phyloP scores from a whole-genome alignment of 2,113 vertebrate genomes.

The Cepphus grylle region DNA sequence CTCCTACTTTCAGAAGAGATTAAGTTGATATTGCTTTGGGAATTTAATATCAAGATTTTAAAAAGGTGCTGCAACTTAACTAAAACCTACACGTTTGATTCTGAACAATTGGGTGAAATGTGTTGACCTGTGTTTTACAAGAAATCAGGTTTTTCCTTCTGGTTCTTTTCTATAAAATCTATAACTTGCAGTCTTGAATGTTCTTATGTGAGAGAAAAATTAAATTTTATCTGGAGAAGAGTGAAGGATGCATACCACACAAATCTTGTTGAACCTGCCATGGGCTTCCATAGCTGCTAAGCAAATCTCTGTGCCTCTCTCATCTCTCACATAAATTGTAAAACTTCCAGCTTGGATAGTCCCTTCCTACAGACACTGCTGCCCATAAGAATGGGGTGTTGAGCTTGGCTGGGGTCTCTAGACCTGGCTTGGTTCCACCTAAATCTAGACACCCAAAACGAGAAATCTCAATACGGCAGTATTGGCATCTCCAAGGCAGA shows the following conservation, averaged over 20 bases:
- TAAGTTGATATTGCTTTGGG: background rate
- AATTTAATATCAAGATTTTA: background rate
- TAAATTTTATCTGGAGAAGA: background rate
- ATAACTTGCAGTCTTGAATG: background rate
- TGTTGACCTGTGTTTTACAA: background rate
- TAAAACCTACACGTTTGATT: background rate
- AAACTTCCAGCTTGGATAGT: background rate
- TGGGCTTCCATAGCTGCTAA: background rate
- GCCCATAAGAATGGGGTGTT: background rate
- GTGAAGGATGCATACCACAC: background rate
- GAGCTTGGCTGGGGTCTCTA: background rate
- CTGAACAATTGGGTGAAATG: background rate
- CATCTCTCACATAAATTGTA: background rate
- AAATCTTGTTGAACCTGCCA: background rate
- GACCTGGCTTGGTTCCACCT: background rate
- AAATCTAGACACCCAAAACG: background rate
- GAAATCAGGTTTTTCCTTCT: background rate
- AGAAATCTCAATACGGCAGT: background rate
- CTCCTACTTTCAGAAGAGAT: background rate
- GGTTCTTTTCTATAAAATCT: background rate
- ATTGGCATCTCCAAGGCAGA: background rate
- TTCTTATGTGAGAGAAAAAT: background rate
- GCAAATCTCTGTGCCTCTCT: background rate
- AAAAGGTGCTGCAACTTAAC: background rate
- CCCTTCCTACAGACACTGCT: background rate